phyloP scores from a whole-genome alignment of 2,113 vertebrate genomes.

The Odontesthes bonariensis region DNA sequence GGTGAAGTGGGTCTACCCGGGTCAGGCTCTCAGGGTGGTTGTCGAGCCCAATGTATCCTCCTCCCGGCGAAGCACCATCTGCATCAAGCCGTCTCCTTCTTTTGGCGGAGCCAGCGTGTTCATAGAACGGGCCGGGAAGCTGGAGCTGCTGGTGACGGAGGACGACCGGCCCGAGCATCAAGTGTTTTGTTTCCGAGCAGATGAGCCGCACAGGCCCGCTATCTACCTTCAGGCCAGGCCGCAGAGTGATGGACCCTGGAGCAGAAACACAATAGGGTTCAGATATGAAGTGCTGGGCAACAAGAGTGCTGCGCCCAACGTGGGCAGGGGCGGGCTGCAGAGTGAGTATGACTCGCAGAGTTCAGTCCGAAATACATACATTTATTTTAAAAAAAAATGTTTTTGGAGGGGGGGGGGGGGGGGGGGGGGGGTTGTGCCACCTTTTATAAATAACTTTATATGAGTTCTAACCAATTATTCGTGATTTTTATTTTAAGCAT shows the following conservation, averaged over 20 bases:
- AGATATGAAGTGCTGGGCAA: constrained; percentile 83
- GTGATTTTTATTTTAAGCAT: too few relatives aligned
- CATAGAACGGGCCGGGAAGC: constrained; percentile 74
- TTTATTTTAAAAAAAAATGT: too few relatives aligned
- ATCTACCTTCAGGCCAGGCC: constrained; percentile 86
- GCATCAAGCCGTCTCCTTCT: constrained; percentile 80
- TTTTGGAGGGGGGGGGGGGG: too few relatives aligned
- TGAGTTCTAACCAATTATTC: neutral
- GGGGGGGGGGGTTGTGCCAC: too few relatives aligned
- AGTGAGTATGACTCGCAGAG: constrained; percentile 63
- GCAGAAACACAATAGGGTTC: constrained; percentile 79
- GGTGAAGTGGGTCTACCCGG: constrained; percentile 84
- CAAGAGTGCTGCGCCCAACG: constrained; percentile 46
- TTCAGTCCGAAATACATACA: neutral
- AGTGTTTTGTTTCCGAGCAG: constrained; percentile 82
- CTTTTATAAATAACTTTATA: neutral
- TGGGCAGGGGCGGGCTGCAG: constrained; percentile 49
- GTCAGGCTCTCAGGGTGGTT: constrained; percentile 78
- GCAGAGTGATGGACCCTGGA: constrained; percentile 68
- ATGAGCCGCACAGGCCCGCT: constrained; percentile 57
- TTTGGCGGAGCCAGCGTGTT: constrained; percentile 82
- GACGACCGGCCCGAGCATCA: constrained; percentile 48
- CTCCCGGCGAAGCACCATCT: constrained; percentile 62
- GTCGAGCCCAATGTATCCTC: constrained; percentile 83
- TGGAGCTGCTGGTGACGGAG: constrained; percentile 77